These are phyloP conservation scores for Phania funesta DNA, from an alignment of 2,888 invertebrate species.

Conservation along the genomic window DNA sequence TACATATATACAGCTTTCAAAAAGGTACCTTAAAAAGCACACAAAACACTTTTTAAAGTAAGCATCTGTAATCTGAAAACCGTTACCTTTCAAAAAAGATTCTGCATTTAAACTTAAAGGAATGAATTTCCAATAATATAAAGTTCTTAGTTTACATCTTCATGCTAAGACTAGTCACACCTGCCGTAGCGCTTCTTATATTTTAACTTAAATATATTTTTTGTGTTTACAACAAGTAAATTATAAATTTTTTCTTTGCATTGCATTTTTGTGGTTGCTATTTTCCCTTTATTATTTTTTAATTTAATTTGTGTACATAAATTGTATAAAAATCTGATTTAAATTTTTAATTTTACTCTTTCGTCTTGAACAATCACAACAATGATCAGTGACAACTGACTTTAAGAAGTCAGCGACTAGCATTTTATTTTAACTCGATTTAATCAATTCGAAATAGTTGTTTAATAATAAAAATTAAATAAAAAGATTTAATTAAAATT, in stretches of 20 bases:
- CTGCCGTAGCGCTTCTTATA: not conserved
- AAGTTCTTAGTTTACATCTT: too few relatives aligned
- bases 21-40: too few relatives aligned
- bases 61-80: too few relatives aligned
- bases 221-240: not conserved
- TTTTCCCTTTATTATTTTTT: slow-evolving; percentile 12
- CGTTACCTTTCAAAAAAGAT: too few relatives aligned
- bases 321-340: not conserved
- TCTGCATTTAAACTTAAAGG: too few relatives aligned
- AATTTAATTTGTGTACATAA: slow-evolving; percentile 4
- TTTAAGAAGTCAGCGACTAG: not conserved
- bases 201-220: not conserved
- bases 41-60: too few relatives aligned
- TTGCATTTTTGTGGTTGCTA: too few relatives aligned
- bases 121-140: too few relatives aligned
- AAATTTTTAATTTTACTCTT: slow-evolving; percentile 13
- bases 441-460: slow-evolving; percentile 18
- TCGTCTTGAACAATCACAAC: slow-evolving; percentile 9
- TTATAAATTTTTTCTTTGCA: not conserved
- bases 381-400: slow-evolving; percentile 1
- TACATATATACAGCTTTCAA: too few relatives aligned
- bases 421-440: not conserved
- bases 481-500: slow-evolving; percentile 1
- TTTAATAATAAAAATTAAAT: not conserved
- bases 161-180: not conserved